Base-by-base conservation (phyloP, 2,888 invertebrate genomes). In the Acleris literana region DNA sequence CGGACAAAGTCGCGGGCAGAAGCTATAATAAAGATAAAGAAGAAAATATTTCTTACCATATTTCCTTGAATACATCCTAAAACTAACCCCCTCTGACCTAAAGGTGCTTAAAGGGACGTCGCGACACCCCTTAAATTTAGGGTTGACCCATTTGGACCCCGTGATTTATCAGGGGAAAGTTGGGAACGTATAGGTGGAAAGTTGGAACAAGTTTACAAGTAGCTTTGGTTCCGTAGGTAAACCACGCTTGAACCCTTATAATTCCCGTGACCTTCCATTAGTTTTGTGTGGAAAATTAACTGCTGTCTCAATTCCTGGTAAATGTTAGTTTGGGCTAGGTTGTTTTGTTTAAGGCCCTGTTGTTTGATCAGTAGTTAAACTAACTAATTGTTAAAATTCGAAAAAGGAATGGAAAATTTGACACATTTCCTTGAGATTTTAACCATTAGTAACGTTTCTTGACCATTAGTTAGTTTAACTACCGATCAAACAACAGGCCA, bases 41-140 rank as follows among this genome's bases (percentile, higher is more conserved):
- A 25, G 6, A 25, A 25, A 25, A 25, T 7, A 84, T 83, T 82
- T 17, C 44, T 46, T 1, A 46, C 46, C 0, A 17, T 46, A 46
- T n/a, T 46, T 46, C 55, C n/a, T 48, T 54, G 1, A 16, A 18
- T 13, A 18, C n/a, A 44, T 46, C 20, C 46, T 11, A 22, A 25
- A 46, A 46, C 44, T 46, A 17, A 49, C 17, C 5, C n/a, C n/a
- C 1, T 17, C n/a, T 2, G 20, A 11, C 52, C 2, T 22, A 56
- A 22, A 49, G 39, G 55, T 48, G 55, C 55, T 63, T 63, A 54
- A 54, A 59, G 39, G 48, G 48, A 29, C 60, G 46, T 54, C 9
- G 53, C 20, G 46, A 20, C 49, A 54, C 53, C 58, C 46, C 57
- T 49, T 17, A 51, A 64, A 60, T 60, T 60, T 64, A 55, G 51